Evolutionary conservation across 37 sponge, comb jelly and placozoan genomes (phyloP).

Genomic region (Chondrosia reniformis): DNA sequence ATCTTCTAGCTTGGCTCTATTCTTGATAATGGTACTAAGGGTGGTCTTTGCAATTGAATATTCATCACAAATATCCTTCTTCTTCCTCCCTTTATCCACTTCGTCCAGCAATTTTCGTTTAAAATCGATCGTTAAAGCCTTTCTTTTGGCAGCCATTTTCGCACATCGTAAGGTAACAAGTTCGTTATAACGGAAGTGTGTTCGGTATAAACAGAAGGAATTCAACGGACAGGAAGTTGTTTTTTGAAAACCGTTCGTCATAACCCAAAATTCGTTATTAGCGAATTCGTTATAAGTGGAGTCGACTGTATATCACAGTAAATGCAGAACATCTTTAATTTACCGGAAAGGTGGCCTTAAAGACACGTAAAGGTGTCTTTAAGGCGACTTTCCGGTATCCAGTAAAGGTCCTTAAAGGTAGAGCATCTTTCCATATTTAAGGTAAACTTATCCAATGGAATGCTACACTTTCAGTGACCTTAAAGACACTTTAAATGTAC

Average conservation of each 20-base stretch:
- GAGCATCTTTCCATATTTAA: too few relatives aligned
- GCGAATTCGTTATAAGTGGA: slow-evolving; percentile 17
- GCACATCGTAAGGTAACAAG: too few relatives aligned
- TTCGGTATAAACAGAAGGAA: not conserved
- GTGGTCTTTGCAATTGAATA: not conserved
- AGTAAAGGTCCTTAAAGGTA: too few relatives aligned
- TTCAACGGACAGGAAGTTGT: not conserved
- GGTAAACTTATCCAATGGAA: too few relatives aligned
- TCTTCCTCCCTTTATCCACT: not conserved
- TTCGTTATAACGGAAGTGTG: slow-evolving; percentile 2
- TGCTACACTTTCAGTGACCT: too few relatives aligned
- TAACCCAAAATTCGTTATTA: slow-evolving; percentile 1
- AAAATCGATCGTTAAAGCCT: not conserved
- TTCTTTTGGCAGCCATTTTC: not conserved
- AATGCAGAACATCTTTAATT: too few relatives aligned
- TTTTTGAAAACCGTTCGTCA: not conserved
- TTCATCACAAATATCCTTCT: not conserved
- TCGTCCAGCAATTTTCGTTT: not conserved
- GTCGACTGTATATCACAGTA: slow-evolving; percentile 19
- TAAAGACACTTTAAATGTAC: too few relatives aligned
- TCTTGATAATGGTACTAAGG: not conserved
- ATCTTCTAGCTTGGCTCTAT: not conserved
- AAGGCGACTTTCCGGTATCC: too few relatives aligned
- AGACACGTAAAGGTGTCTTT: too few relatives aligned
- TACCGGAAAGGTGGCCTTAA: too few relatives aligned